Base-by-base conservation (phyloP, 2,888 invertebrate species). In the Drosophila mayaguana region DNA sequence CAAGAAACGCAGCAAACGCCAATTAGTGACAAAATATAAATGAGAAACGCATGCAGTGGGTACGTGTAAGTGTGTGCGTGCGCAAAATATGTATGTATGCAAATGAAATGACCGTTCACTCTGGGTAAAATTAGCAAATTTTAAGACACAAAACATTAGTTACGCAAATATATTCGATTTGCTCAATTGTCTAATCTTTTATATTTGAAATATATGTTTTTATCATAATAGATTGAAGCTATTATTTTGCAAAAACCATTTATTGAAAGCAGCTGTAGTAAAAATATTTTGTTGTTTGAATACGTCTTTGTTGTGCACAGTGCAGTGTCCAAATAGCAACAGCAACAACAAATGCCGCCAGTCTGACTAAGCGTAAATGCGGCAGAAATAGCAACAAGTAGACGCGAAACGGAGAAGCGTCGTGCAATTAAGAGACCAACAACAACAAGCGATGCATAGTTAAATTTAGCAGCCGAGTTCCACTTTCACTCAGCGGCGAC, bases 401-500 rank as follows among this genome's bases (percentile, higher is more conserved):
- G 90, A 86, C 60, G 64, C 78, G 72, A 67, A 66, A 71, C 70
- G 57, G 62, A 78, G 71, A 64, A 75, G 71, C 75, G 63, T 83
- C 83, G 87, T 75, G 84, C 87, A 89, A 90, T 85, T 90, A 85
- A 90, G 75, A 88, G 69, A 75, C 70, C 40, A 59, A 64, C 65
- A 85, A 20, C 59, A 63, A 20, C 57, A 54, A 62, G 59, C 62
- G 64, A 73, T 75, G 76, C 80, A 81, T 75, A 75, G 79, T 90
- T 91, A 91, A 90, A 87, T 90, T 91, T 90, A 90, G 91, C 88
- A 88, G 71, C 85, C 80, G 87, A 90, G 90, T 91, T 90, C 90
- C 90, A 90, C 90, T 90, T 90, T 90, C 90, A 90, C 90, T 90
- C 77, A 64, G 32, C 66, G 68, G 67, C 72, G 56, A 75, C 73